Evolutionary conservation across 2,888 invertebrate species (phyloP), one percentile per base, ranked within the genome.

Genomic region (Erynnis tages): DNA sequence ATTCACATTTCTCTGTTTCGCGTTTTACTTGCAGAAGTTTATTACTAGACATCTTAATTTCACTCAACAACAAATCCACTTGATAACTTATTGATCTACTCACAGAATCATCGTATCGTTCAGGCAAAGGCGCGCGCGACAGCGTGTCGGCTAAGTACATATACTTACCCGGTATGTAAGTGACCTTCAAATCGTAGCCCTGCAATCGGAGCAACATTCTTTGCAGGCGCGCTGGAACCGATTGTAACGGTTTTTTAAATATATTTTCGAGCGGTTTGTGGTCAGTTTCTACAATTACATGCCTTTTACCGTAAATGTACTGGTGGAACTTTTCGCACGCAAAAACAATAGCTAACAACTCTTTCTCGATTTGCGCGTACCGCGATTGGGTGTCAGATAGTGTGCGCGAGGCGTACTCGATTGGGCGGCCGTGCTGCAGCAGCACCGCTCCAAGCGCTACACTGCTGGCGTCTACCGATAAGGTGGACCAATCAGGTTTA

Each of bases 331-430:
- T 38, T 37, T 48, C 53, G n/a, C 40, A 45, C 2, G 35, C 55
- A 32, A 56, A 55, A 4, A 54, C 46, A 11, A 58, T 56, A 6
- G 53, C 58, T 14, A 56, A 37, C 34, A 54, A 5, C 29, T 54
- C 54, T 16, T 50, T 54, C 17, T 58, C 54, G 10, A 58, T 54
- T 32, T 56, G 55, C 8, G 54, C 55, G 19, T 54, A 55, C 14
- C 49, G 19, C 7, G 7, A 32, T 13, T 46, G 23, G 1, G 38
- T 13, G 7, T 10, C 38, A 17, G 37, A 13, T 11, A 37, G 19
- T 1, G 40, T 25, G 14, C 25, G 40, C 25, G 40, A 40, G 13
- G 40, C 41, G 23, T 10, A 40, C 14, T 21, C 16, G 10, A 23
- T 11, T 5, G 27, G 10, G 41, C 41, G 27, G 2, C 27, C 27